Conservation (phyloP, 2,797 vertebrate species). For the Bradypodion ventrale region DNA sequence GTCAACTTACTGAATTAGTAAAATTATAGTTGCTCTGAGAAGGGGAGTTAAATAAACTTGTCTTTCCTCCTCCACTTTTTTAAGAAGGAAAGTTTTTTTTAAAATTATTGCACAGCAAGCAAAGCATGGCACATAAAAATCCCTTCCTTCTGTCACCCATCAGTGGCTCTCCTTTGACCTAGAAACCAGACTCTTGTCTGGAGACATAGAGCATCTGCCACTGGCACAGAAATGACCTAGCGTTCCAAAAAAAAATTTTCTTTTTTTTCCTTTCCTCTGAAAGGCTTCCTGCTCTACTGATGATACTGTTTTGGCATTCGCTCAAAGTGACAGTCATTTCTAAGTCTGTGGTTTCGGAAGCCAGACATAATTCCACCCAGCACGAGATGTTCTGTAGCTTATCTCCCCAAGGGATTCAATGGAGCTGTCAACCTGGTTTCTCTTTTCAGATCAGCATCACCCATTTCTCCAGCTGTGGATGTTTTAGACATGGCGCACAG, state of each 20-base stretch:
- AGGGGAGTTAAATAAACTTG: not conserved
- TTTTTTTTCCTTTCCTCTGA: slow-evolving; percentile 7
- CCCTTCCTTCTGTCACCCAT: slow-evolving; percentile 2
- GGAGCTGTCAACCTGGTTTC: not conserved
- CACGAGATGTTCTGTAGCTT: not conserved
- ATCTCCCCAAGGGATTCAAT: not conserved
- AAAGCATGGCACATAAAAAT: not conserved
- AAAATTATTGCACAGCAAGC: slow-evolving; percentile 3
- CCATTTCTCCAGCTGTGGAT: not conserved
- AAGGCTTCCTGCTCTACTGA: slow-evolving; percentile 25
- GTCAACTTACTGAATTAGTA: slow-evolving; percentile 30
- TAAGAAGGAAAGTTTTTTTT: not conserved
- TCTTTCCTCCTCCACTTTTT: slow-evolving; percentile 3
- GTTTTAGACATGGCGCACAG: not conserved
- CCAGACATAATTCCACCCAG: not conserved
- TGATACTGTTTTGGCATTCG: slow-evolving; percentile 22
- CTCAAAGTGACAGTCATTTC: slow-evolving; percentile 13
- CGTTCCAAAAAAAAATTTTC: not conserved
- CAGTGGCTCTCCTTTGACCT: not conserved
- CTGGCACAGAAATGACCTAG: not conserved
- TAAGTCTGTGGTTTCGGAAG: not conserved
- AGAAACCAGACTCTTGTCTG: not conserved
- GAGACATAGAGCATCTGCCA: not conserved
- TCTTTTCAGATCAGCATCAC: not conserved
- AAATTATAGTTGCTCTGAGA: not conserved